Evolutionary conservation across 2,113 vertebrate species (phyloP), one percentile per base, ranked within the genome.

Genomic region (Gambusia affinis): DNA sequence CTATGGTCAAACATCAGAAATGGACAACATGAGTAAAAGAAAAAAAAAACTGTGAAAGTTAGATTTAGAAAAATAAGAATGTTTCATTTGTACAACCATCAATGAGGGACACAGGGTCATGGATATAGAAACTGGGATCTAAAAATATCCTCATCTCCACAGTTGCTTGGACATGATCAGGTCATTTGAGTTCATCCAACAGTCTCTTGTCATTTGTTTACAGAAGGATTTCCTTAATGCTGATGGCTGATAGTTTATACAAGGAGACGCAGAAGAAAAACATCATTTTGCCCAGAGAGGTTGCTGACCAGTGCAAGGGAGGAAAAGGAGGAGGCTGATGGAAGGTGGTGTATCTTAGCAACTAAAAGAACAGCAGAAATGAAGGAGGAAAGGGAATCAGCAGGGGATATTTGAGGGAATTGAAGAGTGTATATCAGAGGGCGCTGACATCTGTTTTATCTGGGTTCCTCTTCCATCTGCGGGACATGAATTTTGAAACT

Each of bases 221-320:
- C 66, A 72, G 75, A 80, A 64, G 76, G 75, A 85, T 85, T 91
- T 94, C 93, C 93, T 92, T 91, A 90, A 93, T 83, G 86, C 85
- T 89, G 90, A 93, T 85, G 89, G 88, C 76, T 84, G 72, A 90
- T 80, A 75, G 81, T 92, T 90, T 93, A 90, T 67, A 87, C 71
- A 78, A 89, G 81, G 74, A 69, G 69, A 76, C 54, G 33, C 63
- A 89, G 70, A 88, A 74, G 82, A 66, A 80, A 89, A 80, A 82
- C 85, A 86, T 82, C 73, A 35, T 77, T 67, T 79, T 47, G 70
- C 72, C 71, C 57, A 30, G 37, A 78, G 54, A 72, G 63, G 68
- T 79, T 70, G 67, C 42, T 77, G 65, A 35, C 57, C 17, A 24
- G 39, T 64, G 74, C 57, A 70, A 37, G 71, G 60, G 19, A 64